Evolutionary conservation across 2,888 invertebrate genomes (phyloP), one percentile per base, ranked within the genome.

Genomic region (Stramonita haemastoma): DNA sequence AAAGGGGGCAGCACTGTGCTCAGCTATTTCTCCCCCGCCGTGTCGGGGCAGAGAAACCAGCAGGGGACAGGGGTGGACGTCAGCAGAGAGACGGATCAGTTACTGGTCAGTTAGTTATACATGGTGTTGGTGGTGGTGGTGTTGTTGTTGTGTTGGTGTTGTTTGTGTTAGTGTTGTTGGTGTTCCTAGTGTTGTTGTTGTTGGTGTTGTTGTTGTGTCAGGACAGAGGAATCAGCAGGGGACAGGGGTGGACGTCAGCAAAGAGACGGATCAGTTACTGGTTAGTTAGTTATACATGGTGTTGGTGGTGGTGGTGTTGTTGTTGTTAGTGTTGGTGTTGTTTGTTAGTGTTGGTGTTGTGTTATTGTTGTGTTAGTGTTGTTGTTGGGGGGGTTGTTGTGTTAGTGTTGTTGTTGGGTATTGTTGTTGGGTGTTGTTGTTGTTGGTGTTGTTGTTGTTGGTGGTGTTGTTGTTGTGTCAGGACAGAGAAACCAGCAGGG

Each of bases 51-150:
- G 79, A 79, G 86, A 36, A 22, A 60, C 83, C 85, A 87, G n/a
- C 89, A 91, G 46, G 92, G 90, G 1, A 93, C 90, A 46, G 8
- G 81, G 8, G 91, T 94, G 19, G 88, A 91, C 87, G 89, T 94
- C 19, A 87, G 87, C 15, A 29, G 73, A n/a, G 88, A 87, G 29
- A 83, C 89, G 60, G 92, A 94, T 89, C 92, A 93, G 86, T 86
- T 92, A 5, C 86, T 91, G 92, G 95, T 94, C 90, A n/a, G n/a
- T n/a, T n/a, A 89, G 90, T 73, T 29, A 60, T 56, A 46, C 15
- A 13, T 77, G n/a, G 2, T n/a, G 11, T 17, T n/a, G n/a, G 26
- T 32, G n/a, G n/a, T n/a, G n/a, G n/a, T 46, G 46, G 29, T 77
- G 77, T 15, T 77, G 77, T n/a, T n/a, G n/a, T n/a, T n/a, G n/a